Conservation (phyloP, 2,888 invertebrate species). For the Drosophila subsilvestris region DNA sequence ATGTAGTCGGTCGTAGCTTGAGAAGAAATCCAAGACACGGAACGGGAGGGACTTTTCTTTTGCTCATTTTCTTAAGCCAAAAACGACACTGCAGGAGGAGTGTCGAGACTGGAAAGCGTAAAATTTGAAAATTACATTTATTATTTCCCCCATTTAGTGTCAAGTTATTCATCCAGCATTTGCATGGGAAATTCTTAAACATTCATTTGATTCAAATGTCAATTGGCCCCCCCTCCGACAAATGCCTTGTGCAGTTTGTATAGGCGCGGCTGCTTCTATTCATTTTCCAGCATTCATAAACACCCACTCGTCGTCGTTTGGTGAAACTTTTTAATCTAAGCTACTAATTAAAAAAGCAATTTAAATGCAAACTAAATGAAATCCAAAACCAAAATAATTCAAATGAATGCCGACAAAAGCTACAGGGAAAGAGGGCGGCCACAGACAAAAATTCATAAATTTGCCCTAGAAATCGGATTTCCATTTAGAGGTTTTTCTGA, state of each 20-base stretch:
- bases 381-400: conserved; percentile 53
- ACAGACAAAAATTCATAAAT: neutral
- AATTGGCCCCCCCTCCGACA: neutral
- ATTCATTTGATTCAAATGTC: conserved; percentile 7
- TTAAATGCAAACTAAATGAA: conserved; percentile 71
- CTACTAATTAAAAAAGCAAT: conserved; percentile 65
- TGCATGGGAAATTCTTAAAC: conserved; percentile 23
- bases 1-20: conserved; percentile 31
- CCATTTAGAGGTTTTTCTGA: neutral
- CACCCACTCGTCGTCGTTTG: neutral
- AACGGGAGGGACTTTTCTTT: conserved; percentile 9
- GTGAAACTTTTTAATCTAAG: conserved; percentile 53
- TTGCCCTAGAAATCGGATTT: neutral
- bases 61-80: conserved; percentile 63
- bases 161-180: conserved; percentile 23
- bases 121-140: conserved; percentile 68
- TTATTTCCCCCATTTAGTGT: conserved; percentile 56
- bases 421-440: neutral
- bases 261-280: neutral
- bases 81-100: conserved; percentile 24
- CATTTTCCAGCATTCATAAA: neutral
- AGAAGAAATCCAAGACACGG: conserved; percentile 12
- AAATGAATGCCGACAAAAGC: conserved; percentile 49
- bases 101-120: conserved; percentile 26
- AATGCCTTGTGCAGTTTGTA: neutral